Base-by-base conservation (phyloP, 1,140 invertebrate genomes). In the Orius insidiosus region DNA sequence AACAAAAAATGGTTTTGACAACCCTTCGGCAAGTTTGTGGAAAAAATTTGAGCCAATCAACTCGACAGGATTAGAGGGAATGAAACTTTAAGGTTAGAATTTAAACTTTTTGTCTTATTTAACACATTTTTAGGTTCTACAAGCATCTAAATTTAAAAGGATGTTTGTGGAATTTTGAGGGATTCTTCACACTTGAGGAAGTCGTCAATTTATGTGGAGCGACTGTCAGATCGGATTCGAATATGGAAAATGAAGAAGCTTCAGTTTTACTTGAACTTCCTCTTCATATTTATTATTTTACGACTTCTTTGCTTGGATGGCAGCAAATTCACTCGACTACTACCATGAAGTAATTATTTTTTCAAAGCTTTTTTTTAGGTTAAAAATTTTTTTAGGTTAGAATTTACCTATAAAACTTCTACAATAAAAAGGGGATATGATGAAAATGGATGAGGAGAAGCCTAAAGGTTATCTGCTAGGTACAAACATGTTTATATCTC, bases 101-200 rank as follows among this genome's bases (percentile, higher is more conserved):
- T n/a, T n/a, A n/a, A n/a, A n/a, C n/a, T n/a, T n/a, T n/a, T n/a
- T n/a, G n/a, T n/a, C n/a, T n/a, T n/a, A n/a, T n/a, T n/a, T n/a
- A n/a, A n/a, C n/a, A n/a, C n/a, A n/a, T 34, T 30, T 9, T n/a
- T 35, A 47, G 46, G 37, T 9, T 47, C 5, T 47, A 47, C 30
- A 8, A 19, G 9, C 38, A 47, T 19, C 14, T 47, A 19, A 38
- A 47, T 30, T 33, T 42, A 24, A 38, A 37, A 16, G 39, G 37
- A 1, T 47, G 46, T 15, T 13, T 47, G 11, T 47, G 46, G 46
- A 16, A 40, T 13, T 47, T 47, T 19, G 46, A 47, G 16, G 37
- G 15, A 2, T 19, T 39, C 16, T 47, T 39, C 30, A 42, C 37
- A n/a, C 11, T 47, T 5, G 30, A 18, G 6, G 46, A 47, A 47